Evolutionary conservation across 2,113 vertebrate genomes (phyloP).

Genomic region (Promerops cafer): DNA sequence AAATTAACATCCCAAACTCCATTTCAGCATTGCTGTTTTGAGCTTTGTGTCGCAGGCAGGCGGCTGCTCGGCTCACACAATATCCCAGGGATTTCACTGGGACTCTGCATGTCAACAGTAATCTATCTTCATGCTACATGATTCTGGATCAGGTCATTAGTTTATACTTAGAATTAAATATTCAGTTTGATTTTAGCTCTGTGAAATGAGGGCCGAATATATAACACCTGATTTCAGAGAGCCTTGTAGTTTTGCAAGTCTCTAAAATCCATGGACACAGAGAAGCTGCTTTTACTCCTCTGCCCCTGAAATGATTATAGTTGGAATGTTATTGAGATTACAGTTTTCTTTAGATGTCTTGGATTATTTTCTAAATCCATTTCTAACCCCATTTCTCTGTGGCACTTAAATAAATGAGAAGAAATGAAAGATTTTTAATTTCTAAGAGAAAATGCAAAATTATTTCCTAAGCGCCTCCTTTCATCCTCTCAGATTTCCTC

Average conservation of each 20-base stretch:
- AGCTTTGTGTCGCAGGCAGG: background rate
- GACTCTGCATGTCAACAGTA: slow-evolving; percentile 48
- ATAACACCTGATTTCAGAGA: slow-evolving; percentile 21
- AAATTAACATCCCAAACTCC: background rate
- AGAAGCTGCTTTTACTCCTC: background rate
- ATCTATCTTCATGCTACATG: slow-evolving; percentile 45
- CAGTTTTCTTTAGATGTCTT: slow-evolving; percentile 24
- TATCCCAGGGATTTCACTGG: slow-evolving; percentile 44
- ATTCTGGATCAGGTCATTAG: slow-evolving; percentile 54
- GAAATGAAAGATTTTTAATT: slow-evolving; percentile 38
- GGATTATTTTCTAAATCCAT: slow-evolving; percentile 37
- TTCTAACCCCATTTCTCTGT: background rate
- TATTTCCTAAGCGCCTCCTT: background rate
- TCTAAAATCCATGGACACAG: background rate
- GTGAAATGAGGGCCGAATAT: slow-evolving; percentile 20
- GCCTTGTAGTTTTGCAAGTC: background rate
- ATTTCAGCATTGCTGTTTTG: background rate
- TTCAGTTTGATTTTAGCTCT: slow-evolving; percentile 50
- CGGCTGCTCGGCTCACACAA: background rate
- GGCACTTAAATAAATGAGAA: slow-evolving; percentile 16
- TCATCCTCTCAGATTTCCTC: background rate
- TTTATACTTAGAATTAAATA: slow-evolving; percentile 56
- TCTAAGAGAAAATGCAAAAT: slow-evolving; percentile 20
- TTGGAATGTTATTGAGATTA: background rate
- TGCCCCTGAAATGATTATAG: background rate